Evolutionary conservation across 2,113 vertebrate genomes (phyloP).

Genomic region (Paraplagusia blochii): DNA sequence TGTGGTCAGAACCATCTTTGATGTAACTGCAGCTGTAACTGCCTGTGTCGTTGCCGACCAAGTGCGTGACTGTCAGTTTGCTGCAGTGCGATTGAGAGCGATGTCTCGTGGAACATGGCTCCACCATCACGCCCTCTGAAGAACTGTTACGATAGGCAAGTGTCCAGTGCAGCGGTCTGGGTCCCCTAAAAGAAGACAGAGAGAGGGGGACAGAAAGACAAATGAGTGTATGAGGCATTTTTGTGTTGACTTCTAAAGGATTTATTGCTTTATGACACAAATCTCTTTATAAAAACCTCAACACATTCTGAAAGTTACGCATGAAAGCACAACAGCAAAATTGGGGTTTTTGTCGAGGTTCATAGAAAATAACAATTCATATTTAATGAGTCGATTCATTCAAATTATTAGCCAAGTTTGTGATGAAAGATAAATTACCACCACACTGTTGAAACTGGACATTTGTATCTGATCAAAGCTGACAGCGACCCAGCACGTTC

Average conservation of each 20-base stretch:
- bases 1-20: constrained; percentile 7
- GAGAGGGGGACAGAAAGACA: background rate
- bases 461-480: constrained; percentile 47
- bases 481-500: constrained; percentile 28
- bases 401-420: background rate
- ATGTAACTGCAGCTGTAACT: constrained; percentile 74
- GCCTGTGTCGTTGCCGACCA: constrained; percentile 74
- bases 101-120: constrained; percentile 51
- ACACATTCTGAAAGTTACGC: no score
- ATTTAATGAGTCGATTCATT: background rate
- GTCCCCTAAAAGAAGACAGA: constrained; percentile 72
- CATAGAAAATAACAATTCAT: no score
- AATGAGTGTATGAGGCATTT: no score
- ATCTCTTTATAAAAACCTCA: no score
- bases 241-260: no score
- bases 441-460: constrained; percentile 2
- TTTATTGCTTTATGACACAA: no score
- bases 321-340: no score
- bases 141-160: constrained; percentile 36
- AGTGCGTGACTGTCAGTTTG: constrained; percentile 66
- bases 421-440: background rate
- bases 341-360: no score
- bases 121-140: constrained; percentile 55
- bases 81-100: constrained; percentile 65
- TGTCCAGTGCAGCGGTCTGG: constrained; percentile 70